Base-by-base conservation (phyloP, 1,140 invertebrate species). In the Nixonia krombeini region DNA sequence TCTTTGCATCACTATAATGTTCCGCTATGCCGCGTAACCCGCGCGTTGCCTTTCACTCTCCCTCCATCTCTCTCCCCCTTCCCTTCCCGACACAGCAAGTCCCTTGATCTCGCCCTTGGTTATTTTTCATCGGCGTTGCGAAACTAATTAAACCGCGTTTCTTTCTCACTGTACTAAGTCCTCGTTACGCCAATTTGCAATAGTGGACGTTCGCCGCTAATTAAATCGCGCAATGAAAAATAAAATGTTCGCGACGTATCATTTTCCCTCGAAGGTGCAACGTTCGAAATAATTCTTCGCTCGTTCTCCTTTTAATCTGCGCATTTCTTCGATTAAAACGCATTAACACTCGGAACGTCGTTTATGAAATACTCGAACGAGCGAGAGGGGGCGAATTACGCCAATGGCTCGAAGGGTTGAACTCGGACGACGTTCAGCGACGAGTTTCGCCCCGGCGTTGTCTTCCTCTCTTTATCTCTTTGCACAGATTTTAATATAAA, bases 401-500 rank as follows among this genome's bases (percentile, higher is more conserved):
- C 74, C 77, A 77, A 65, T 80, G 76, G 58, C 72, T 52, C 49
- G 72, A 80, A 83, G 79, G 81, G 78, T 80, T 79, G 73, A 80
- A 65, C 62, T 76, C 35, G 64, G 42, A 70, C 55, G 50, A 49
- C 33, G 45, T 33, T 63, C 69, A 65, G 63, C 26, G 72, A 53
- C 72, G 68, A 71, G 70, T 72, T 40, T 70, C 70, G 33, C 31
- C 58, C 55, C 40, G 29, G 17, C 16, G 29, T 41, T 62, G 55
- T 53, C 58, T 66, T 73, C 74, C 56, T 73, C 73, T 80, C 81
- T 84, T 83, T 83, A 83, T 84, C 80, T 83, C 74, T 72, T 76
- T 72, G 78, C 78, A 77, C 80, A 80, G 81, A 83, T 83, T 84
- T 83, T 83, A 83, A 83, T 85, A 83, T 84, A 83, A 83, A 85